Conservation (phyloP, 1,140 invertebrate species). For the Lepidurus packardi region DNA sequence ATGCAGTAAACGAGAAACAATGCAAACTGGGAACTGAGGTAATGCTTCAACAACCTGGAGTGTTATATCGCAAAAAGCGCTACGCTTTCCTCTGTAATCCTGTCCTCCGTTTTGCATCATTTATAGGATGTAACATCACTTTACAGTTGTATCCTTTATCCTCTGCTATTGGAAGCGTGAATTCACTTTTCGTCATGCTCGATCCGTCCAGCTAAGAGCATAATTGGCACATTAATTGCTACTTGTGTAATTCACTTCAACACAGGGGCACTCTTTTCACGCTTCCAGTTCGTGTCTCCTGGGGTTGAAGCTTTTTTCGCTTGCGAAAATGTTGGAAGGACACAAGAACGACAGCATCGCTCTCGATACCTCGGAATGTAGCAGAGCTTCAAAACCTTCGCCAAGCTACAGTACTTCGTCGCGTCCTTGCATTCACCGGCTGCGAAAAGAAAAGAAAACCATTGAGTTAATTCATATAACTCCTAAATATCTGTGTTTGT, state of each 20-base stretch:
- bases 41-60: conserved; percentile 18
- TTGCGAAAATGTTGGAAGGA: conserved; percentile 23
- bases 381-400: conserved; percentile 75
- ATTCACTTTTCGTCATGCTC: background rate
- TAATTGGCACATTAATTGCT: conserved; percentile 14
- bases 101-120: background rate
- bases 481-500: background rate
- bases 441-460: conserved; percentile 45
- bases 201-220: conserved; percentile 12
- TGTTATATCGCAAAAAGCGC: background rate
- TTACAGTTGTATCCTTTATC: background rate
- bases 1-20: background rate
- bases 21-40: conserved; percentile 9
- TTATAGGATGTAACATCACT: background rate
- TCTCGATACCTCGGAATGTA: conserved; percentile 68
- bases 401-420: conserved; percentile 70
- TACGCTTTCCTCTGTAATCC: background rate
- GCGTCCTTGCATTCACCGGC: conserved; percentile 66
- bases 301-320: background rate
- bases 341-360: conserved; percentile 77
- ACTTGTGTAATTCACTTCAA: background rate
- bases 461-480: background rate
- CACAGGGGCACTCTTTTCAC: background rate
- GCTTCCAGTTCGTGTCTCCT: background rate
- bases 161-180: background rate